Base-by-base conservation (phyloP, 2,113 vertebrate genomes). In the Calyptomena viridis region DNA sequence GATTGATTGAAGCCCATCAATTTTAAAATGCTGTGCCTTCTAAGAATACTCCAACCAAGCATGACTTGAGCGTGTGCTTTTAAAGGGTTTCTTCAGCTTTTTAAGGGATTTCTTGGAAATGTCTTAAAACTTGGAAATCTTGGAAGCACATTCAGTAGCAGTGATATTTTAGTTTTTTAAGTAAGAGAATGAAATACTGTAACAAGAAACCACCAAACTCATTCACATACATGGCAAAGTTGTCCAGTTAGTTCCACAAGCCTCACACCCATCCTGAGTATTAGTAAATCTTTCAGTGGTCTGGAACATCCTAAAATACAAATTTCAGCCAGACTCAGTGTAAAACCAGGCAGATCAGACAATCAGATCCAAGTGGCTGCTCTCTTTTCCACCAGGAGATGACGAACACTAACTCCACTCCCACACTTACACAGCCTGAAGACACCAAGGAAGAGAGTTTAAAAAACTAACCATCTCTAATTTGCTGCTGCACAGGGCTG, bases 291-390 rank as follows among this genome's bases (percentile, higher is more conserved):
- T 93, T n/a, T 63, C 5, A 5, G 19, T 19, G 5, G 27, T 50
- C 33, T 80, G 66, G 12, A 81, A 30, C 7, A 35, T 8, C 2
- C 0, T 6, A 16, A 60, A 20, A 52, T 0, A 69, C 0, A 5
- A 80, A 31, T 59, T 71, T 81, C 47, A 84, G 47, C 7, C 31
- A 74, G 27, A 68, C 27, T 8, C 14, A 46, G 25, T 4, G 9
- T 27, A 71, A 50, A n/a, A 84, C 13, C 15, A 14, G 21, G 21
- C 10, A 24, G 21, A 56, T 50, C 2, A 33, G 4, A 49, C 12
- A 6, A 40, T 12, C 5, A 4, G 4, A 53, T 52, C 27, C 21
- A 59, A 91, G 59, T 2, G 21, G 28, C 19, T 66, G 14, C 55
- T 93, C 23, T 53, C 11, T n/a, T 66, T 56, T 39, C 71, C n/a